Percentiles rank a stretch among this genome's conserved stretches.
Conservation (phyloP, 2,113 vertebrate genomes). For the Rana temporaria region DNA sequence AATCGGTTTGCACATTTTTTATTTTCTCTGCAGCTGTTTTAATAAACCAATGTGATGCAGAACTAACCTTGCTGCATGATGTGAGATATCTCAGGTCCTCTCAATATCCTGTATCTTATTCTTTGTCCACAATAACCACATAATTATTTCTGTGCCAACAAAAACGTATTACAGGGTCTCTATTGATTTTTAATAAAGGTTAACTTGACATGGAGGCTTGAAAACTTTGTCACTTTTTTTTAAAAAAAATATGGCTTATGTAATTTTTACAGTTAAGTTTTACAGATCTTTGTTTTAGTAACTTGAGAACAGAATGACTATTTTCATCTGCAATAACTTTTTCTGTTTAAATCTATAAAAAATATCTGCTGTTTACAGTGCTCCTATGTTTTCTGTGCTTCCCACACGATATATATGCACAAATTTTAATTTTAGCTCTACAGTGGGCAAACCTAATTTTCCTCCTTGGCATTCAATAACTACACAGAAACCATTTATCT, state of each 20-base stretch:
- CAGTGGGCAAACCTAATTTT: no score
- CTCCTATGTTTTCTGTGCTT: no score
- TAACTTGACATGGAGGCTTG: background rate
- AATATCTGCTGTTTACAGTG: no score
- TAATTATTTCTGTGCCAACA: slow-evolving; percentile 13
- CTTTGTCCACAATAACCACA: slow-evolving; percentile 3
- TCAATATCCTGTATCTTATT: slow-evolving; percentile 44
- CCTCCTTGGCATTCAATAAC: no score
- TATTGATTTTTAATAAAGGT: slow-evolving; percentile 31
- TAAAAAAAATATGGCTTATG: background rate
- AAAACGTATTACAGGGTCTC: slow-evolving; percentile 17
- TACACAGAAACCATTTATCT: no score
- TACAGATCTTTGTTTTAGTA: background rate
- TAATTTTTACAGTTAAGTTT: slow-evolving; percentile 3
- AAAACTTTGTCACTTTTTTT: slow-evolving; percentile 10
- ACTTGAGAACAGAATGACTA: background rate
- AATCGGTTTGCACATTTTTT: background rate
- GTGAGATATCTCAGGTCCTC: slow-evolving; percentile 18
- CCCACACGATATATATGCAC: no score
- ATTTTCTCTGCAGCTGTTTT: slow-evolving; percentile 24
- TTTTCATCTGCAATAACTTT: no score
- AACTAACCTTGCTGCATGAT: background rate
- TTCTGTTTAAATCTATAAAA: no score
- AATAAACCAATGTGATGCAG: slow-evolving; percentile 32
- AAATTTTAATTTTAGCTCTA: no score